These are phyloP conservation scores for Hydropotes inermis DNA, from an alignment of 2,113 vertebrate genomes.

Conservation along the genomic window DNA sequence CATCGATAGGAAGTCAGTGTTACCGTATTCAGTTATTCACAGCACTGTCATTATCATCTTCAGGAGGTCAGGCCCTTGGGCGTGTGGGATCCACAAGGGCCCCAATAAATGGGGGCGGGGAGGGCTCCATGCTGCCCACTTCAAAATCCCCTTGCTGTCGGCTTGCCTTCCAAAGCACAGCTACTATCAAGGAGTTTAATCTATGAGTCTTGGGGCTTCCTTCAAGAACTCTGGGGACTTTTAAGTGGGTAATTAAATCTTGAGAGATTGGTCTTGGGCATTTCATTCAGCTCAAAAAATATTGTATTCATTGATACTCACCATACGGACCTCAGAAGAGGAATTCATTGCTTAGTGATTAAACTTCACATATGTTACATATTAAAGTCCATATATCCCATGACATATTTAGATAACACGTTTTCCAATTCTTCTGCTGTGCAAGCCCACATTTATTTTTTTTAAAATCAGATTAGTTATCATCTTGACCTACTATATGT, in stretches of 20 bases:
- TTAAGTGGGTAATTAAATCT: conserved; percentile 74
- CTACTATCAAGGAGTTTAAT: conserved; percentile 23
- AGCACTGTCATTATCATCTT: background rate
- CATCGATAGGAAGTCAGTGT: background rate
- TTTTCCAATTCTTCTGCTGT: conserved; percentile 67
- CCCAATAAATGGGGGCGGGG: background rate
- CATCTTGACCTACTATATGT: conserved; percentile 67
- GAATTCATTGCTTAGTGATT: conserved; percentile 72
- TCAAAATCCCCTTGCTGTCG: background rate
- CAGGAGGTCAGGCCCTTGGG: background rate
- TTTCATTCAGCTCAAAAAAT: conserved; percentile 70
- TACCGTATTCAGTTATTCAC: background rate
- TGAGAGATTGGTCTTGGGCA: conserved; percentile 57
- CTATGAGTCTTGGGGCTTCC: conserved; percentile 10
- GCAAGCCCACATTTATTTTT: conserved; percentile 61
- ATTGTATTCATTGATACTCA: conserved; percentile 72
- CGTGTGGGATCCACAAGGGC: background rate
- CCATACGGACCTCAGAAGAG: conserved; percentile 56
- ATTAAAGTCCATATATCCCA: conserved; percentile 69
- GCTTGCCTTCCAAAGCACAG: background rate
- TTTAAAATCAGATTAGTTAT: conserved; percentile 66
- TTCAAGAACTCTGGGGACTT: conserved; percentile 50
- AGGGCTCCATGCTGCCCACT: background rate
- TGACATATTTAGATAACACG: conserved; percentile 76
- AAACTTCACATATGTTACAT: conserved; percentile 72